Conservation (phyloP, 2,888 invertebrate genomes). For the Tetanocera ferruginea region DNA sequence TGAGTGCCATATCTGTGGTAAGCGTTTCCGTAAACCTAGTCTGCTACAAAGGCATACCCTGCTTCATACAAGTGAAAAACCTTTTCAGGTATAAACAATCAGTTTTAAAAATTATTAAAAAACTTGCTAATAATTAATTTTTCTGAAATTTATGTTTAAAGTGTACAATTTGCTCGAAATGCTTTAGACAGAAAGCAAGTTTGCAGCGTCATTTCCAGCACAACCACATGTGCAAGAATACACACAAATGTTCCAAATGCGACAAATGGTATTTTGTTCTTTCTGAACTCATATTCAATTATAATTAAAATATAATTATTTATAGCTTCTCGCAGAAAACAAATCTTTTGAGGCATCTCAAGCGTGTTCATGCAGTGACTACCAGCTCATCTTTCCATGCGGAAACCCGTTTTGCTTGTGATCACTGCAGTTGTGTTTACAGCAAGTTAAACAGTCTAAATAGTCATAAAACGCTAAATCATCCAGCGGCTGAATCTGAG, state of each 20-base stretch:
- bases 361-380: slow-evolving; percentile 43
- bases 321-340: slow-evolving; percentile 50
- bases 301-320: no score
- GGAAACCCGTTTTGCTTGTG: slow-evolving; percentile 43
- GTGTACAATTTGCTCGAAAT: slow-evolving; percentile 50
- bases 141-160: slow-evolving; percentile 84
- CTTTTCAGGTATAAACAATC: slow-evolving; percentile 48
- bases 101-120: not conserved
- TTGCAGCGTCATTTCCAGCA: slow-evolving; percentile 54
- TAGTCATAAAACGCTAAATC: slow-evolving; percentile 51
- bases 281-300: not conserved
- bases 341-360: slow-evolving; percentile 47
- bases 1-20: slow-evolving; percentile 47
- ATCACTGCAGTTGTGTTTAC: slow-evolving; percentile 51
- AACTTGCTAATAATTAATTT: not conserved
- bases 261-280: slow-evolving; percentile 45
- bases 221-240: slow-evolving; percentile 49
- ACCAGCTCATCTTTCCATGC: not conserved
- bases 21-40: slow-evolving; percentile 53
- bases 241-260: slow-evolving; percentile 53
- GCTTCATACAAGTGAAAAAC: slow-evolving; percentile 52
- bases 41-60: slow-evolving; percentile 53
- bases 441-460: slow-evolving; percentile 50
- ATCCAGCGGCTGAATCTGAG: slow-evolving; percentile 26
- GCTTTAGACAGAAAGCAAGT: slow-evolving; percentile 54